These are phyloP conservation scores for Sarcophaga carnaria DNA, from an alignment of 2,888 invertebrate species.

Conservation along the genomic window DNA sequence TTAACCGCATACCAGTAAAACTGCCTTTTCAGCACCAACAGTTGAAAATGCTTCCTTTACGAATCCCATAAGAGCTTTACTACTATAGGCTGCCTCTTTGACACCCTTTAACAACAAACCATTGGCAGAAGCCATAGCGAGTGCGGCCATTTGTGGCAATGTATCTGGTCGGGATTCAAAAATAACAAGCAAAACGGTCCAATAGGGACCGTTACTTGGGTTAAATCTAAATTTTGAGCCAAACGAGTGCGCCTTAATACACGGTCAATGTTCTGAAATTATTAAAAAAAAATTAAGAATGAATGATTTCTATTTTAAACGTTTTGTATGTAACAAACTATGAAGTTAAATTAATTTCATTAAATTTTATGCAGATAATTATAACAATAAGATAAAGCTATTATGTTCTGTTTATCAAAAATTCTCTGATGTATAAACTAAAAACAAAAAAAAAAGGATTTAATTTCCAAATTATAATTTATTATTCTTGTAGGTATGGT, in stretches of 20 bases:
- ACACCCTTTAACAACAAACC: conserved; percentile 98
- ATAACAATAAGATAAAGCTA: no score
- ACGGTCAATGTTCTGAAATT: conserved; percentile 85
- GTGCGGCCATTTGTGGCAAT: conserved; percentile 96
- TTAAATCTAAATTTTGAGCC: conserved; percentile 92
- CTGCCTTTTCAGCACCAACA: conserved; percentile 92
- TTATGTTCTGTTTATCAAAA: no score
- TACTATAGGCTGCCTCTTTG: conserved; percentile 96
- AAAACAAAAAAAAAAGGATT: no score
- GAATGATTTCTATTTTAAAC: no score
- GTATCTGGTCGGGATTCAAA: conserved; percentile 98
- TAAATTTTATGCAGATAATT: no score
- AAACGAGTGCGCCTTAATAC: conserved; percentile 88
- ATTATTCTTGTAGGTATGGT: no score
- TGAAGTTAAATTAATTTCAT: no score
- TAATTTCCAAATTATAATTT: no score
- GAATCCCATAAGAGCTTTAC: conserved; percentile 94
- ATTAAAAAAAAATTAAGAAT: neutral
- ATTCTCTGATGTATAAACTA: no score
- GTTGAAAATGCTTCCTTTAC: conserved; percentile 94
- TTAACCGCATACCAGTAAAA: conserved; percentile 86
- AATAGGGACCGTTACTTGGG: conserved; percentile 98
- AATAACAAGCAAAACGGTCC: conserved; percentile 98
- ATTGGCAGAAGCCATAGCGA: conserved; percentile 98
- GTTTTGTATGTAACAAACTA: no score